A percentile compares a stretch with the other conserved stretches of the same genome.
These are phyloP conservation scores for Drosophila borborema DNA, from an alignment of 2,888 invertebrate species.

Conservation along the genomic window DNA sequence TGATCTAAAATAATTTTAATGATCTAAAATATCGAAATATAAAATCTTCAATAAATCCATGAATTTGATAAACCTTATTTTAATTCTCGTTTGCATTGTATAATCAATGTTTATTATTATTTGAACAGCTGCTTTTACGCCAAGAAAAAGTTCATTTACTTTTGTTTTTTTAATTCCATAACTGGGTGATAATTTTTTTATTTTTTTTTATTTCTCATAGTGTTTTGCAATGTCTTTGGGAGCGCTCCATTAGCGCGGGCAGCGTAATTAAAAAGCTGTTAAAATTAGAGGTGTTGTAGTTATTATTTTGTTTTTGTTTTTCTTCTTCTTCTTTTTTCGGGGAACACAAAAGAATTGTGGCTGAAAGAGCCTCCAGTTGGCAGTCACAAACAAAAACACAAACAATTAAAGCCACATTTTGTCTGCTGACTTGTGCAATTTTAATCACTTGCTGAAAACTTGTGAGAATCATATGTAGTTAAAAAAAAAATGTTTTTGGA, in stretches of 20 bases:
- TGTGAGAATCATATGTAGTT: constrained; percentile 39
- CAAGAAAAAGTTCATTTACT: constrained; percentile 59
- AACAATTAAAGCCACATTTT: constrained; percentile 50
- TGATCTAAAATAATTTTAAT: neutral
- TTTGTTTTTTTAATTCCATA: constrained; percentile 27
- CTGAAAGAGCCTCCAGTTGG: constrained; percentile 33
- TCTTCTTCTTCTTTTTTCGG: constrained; percentile 5
- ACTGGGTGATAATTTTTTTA: constrained; percentile 53
- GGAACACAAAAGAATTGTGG: constrained; percentile 68
- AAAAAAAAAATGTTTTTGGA: constrained; percentile 3
- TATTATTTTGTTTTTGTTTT: constrained; percentile 6
- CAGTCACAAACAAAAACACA: constrained; percentile 14
- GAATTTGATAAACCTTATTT: constrained; percentile 3
- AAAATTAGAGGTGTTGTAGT: constrained; percentile 37
- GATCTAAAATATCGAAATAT: constrained; percentile 4
- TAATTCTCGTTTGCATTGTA: constrained; percentile 24
- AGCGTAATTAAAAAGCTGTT: constrained; percentile 69
- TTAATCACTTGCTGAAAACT: constrained; percentile 54
- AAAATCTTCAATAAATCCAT: constrained; percentile 40
- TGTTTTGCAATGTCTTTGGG: constrained; percentile 52
- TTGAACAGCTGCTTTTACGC: constrained; percentile 53
- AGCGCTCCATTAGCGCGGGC: constrained; percentile 57
- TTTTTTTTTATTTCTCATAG: constrained; percentile 38
- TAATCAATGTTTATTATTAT: constrained; percentile 45
- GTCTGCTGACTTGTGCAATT: constrained; percentile 58